Evolutionary conservation across 2,113 vertebrate species (phyloP), one percentile per base, ranked within the genome.

Genomic region (Archocentrus centrarchus): DNA sequence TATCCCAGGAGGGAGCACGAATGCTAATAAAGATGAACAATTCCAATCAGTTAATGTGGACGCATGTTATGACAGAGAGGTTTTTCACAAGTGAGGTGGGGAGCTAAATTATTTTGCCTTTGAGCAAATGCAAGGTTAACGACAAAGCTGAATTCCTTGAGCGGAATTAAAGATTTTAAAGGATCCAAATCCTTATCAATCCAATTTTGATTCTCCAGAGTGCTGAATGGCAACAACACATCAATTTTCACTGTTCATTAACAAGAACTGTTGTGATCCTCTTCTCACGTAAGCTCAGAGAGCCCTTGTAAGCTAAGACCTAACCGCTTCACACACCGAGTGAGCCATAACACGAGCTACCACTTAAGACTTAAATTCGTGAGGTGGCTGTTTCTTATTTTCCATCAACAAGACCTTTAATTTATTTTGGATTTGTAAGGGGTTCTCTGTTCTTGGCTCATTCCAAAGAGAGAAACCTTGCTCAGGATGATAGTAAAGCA

Each of bases 41-140:
- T 88, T 93, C 81, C 92, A 93, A 93, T 94, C 90, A 92, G 89
- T 92, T 92, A 93, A 94, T 93, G 90, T 80, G 73, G 77, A 82
- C 37, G 39, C 2, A 2, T 44, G 58, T 79, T 82, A 55, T 73
- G 68, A 81, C 50, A 63, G 22, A 58, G 50, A 82, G 44, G 79
- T 79, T 77, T 89, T 63, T 24, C 35, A 79, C 63, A 70, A 81
- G 62, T n/a, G 79, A 89, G 89, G 66, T 15, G 47, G 73, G 84
- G 60, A 63, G 64, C 66, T 78, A 77, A 89, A 85, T 80, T 61
- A 80, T 63, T 86, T 79, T 82, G 62, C 18, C 44, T 86, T 78
- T 68, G 37, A 80, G 47, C 24, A 73, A 47, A 63, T 20, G 61
- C 63, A 77, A 76, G n/a, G 44, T 18, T 79, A 41, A 77, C 10